Conservation (phyloP, 1,140 invertebrate genomes). For the Eumeta japonica region DNA sequence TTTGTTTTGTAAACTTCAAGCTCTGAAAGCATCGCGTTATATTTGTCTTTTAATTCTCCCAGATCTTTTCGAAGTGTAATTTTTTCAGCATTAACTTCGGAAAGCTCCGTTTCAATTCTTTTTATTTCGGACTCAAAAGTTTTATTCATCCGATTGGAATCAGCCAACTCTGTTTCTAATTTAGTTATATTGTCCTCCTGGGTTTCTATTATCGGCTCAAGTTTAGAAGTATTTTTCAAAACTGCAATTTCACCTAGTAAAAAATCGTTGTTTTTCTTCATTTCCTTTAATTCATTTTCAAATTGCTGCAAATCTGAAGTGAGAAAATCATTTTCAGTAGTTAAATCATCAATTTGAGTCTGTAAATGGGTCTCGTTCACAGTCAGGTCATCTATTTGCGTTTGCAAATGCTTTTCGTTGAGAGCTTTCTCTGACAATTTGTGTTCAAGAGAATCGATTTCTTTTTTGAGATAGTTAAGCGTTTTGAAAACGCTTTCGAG, state of each 20-base stretch:
- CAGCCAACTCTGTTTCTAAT: conserved; percentile 62
- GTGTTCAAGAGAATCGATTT: conserved; percentile 39
- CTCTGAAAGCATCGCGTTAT: conserved; percentile 49
- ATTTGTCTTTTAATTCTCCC: conserved; percentile 45
- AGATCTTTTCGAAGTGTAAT: conserved; percentile 38
- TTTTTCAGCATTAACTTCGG: conserved; percentile 44
- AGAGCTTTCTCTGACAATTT: conserved; percentile 43
- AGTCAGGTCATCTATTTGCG: conserved; percentile 47
- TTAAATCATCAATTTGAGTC: conserved; percentile 47
- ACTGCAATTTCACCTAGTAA: conserved; percentile 63
- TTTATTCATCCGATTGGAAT: conserved; percentile 52
- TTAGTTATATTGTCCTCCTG: conserved; percentile 65
- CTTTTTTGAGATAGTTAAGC: conserved; percentile 39
- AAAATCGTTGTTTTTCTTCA: conserved; percentile 67
- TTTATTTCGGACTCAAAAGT: conserved; percentile 53
- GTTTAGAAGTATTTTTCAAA: conserved; percentile 60
- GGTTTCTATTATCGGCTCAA: conserved; percentile 67
- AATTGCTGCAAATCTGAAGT: conserved; percentile 61
- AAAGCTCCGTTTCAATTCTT: conserved; percentile 41
- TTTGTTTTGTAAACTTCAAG: conserved; percentile 37
- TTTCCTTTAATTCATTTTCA: conserved; percentile 63
- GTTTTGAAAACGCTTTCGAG: conserved; percentile 44
- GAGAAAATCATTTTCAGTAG: conserved; percentile 58
- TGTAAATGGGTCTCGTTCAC: conserved; percentile 37
- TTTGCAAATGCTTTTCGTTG: conserved; percentile 37